Percentiles rank a stretch among this genome's conserved stretches.
Conservation (phyloP, 2,888 invertebrate genomes). For the Watsonalla binaria region DNA sequence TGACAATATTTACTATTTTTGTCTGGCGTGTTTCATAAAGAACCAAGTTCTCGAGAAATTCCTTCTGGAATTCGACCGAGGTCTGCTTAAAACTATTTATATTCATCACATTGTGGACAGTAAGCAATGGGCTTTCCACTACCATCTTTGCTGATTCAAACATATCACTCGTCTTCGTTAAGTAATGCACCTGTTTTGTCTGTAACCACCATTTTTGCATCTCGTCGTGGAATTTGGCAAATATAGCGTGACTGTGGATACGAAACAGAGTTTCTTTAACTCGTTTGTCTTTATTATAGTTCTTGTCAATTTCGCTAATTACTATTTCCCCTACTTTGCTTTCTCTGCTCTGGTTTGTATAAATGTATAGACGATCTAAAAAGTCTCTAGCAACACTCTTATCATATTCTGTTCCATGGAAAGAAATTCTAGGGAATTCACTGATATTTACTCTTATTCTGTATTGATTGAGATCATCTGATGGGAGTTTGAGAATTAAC, state of each 20-base stretch:
- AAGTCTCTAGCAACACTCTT: constrained; percentile 27
- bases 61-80: constrained; percentile 20
- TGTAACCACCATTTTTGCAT: constrained; percentile 44
- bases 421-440: constrained; percentile 30
- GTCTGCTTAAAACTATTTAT: constrained; percentile 27
- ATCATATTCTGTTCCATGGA: constrained; percentile 28
- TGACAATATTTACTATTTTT: constrained; percentile 23
- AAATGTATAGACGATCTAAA: constrained; percentile 36
- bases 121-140: constrained; percentile 32
- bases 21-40: constrained; percentile 8
- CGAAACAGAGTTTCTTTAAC: constrained; percentile 25
- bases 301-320: constrained; percentile 28
- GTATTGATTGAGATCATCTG: constrained; percentile 17
- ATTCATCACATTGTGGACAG: constrained; percentile 31
- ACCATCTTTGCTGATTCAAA: constrained; percentile 34
- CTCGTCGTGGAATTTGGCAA: constrained; percentile 36
- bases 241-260: constrained; percentile 38
- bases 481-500: not conserved
- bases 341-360: constrained; percentile 37
- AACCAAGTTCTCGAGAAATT: constrained; percentile 16
- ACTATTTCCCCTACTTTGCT: constrained; percentile 28
- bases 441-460: constrained; percentile 26
- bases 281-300: constrained; percentile 24
- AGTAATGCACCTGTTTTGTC: constrained; percentile 22
- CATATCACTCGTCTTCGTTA: constrained; percentile 25